These are phyloP conservation scores for Chirona hameri DNA, from an alignment of 2,888 invertebrate species.

Conservation along the genomic window DNA sequence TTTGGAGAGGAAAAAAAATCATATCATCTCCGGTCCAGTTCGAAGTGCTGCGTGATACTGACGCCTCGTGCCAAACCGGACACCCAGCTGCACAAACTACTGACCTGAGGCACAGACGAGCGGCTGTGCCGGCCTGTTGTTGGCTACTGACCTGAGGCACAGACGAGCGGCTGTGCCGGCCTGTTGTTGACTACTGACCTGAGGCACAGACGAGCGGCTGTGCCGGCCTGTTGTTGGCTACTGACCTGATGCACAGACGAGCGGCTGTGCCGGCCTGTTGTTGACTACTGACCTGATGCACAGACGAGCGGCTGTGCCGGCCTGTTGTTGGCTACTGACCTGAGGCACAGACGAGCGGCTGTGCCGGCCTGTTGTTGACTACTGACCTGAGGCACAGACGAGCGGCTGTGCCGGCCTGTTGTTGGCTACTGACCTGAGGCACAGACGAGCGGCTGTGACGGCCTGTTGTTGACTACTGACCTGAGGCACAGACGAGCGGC, in stretches of 20 bases:
- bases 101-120: constrained; percentile 34
- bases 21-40: too few species aligned
- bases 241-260: constrained; percentile 33
- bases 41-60: too few species aligned
- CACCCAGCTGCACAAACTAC: neutral
- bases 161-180: constrained; percentile 43
- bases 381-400: constrained; percentile 33
- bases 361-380: too few species aligned
- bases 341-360: constrained; percentile 39
- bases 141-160: constrained; percentile 2
- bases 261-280: constrained; percentile 45
- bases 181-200: neutral
- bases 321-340: too few species aligned
- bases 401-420: constrained; percentile 44
- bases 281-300: neutral
- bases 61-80: too few species aligned
- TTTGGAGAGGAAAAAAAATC: too few species aligned
- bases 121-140: too few species aligned
- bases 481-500: constrained; percentile 39
- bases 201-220: constrained; percentile 41
- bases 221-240: too few species aligned
- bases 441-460: constrained; percentile 43
- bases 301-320: constrained; percentile 43
- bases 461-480: too few species aligned
- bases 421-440: neutral